Conservation (phyloP, 2,888 invertebrate genomes). For the Odontocerum albicorne region DNA sequence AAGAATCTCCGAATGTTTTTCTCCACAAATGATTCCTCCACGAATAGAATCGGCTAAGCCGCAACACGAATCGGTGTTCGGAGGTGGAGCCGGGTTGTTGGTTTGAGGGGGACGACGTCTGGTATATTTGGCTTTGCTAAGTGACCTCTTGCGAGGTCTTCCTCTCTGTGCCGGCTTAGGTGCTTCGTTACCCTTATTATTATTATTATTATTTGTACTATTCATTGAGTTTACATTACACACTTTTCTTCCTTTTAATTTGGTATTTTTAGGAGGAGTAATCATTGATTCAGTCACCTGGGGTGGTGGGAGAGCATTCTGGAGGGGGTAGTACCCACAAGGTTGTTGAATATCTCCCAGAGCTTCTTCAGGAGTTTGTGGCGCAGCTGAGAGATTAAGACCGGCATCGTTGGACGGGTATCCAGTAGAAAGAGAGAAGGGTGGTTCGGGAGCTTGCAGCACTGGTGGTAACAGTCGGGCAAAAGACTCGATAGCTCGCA, state of each 20-base stretch:
- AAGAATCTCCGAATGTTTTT: conserved; percentile 57
- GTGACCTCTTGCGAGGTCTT: conserved; percentile 31
- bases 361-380: background rate
- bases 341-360: background rate
- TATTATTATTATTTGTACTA: background rate
- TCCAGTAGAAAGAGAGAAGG: conserved; percentile 34
- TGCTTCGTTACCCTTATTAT: conserved; percentile 25
- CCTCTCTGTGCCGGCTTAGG: conserved; percentile 35
- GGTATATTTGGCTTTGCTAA: conserved; percentile 34
- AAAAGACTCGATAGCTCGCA: conserved; percentile 56
- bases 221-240: background rate
- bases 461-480: conserved; percentile 29
- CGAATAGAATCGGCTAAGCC: conserved; percentile 52
- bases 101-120: conserved; percentile 25
- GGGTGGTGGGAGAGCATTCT: no score
- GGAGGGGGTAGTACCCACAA: no score
- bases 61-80: conserved; percentile 50
- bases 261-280: background rate
- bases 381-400: background rate
- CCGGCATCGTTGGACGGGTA: background rate
- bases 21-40: conserved; percentile 54
- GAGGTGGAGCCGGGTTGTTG: conserved; percentile 4
- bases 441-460: conserved; percentile 34
- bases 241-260: conserved; percentile 3
- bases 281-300: background rate